A percentile compares a stretch with the other conserved stretches of the same genome.
Evolutionary conservation across 2,113 vertebrate species (phyloP).

Genomic region (Vulpes ferrilata): DNA sequence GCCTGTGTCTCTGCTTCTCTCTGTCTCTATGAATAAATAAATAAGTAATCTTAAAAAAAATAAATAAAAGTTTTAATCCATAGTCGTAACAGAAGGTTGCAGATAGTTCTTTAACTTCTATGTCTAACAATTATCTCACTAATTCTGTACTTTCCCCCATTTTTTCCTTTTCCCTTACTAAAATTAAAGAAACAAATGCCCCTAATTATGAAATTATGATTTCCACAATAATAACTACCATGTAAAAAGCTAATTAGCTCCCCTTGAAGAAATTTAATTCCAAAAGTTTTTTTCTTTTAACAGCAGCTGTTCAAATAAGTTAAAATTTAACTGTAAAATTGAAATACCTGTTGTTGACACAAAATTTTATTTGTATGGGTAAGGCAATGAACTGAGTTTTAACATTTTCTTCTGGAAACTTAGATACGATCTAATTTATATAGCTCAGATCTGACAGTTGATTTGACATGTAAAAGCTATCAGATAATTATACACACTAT

Average conservation of each 20-base stretch:
- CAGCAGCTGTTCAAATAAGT: background rate
- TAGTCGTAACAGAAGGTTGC: background rate
- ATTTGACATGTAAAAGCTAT: background rate
- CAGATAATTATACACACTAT: background rate
- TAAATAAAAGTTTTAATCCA: background rate
- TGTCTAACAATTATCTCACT: background rate
- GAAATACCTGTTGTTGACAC: background rate
- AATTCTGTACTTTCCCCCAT: background rate
- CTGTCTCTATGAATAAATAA: too few relatives aligned
- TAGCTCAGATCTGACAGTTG: background rate
- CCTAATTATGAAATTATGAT: slow-evolving; percentile 29
- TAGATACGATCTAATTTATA: background rate
- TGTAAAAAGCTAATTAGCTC: background rate
- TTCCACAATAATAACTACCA: slow-evolving; percentile 15
- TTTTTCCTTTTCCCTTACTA: slow-evolving; percentile 9
- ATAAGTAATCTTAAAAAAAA: too few relatives aligned
- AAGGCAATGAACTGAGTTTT: background rate
- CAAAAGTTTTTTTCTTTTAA: background rate
- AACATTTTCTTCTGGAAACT: slow-evolving; percentile 7
- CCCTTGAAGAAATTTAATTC: background rate
- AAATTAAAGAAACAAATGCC: background rate
- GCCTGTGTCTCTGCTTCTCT: too few relatives aligned
- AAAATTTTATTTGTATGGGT: background rate
- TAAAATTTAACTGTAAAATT: slow-evolving; percentile 47
- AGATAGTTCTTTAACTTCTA: background rate